Percentiles rank a stretch among this genome's conserved stretches.
These are phyloP conservation scores for Mythimna lalbum DNA, from an alignment of 2,888 invertebrate genomes.

Conservation along the genomic window DNA sequence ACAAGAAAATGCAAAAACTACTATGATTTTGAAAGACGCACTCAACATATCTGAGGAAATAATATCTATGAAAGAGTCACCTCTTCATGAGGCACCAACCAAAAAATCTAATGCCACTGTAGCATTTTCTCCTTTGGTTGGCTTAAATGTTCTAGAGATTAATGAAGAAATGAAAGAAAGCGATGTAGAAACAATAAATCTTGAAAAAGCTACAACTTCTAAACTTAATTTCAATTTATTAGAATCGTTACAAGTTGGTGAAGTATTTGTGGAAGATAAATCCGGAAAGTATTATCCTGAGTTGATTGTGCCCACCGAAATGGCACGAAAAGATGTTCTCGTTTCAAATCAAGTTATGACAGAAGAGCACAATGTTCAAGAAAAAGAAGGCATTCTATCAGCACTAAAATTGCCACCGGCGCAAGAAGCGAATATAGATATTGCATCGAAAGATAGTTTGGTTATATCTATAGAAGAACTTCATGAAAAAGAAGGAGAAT, in stretches of 20 bases:
- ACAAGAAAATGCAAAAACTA: slow-evolving; percentile 89
- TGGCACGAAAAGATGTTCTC: slow-evolving; percentile 92
- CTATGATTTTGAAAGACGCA: slow-evolving; percentile 92
- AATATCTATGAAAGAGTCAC: slow-evolving; percentile 91
- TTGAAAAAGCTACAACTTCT: slow-evolving; percentile 89
- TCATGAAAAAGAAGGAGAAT: slow-evolving; percentile 92
- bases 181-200: slow-evolving; percentile 84
- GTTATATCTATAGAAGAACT: slow-evolving; percentile 88
- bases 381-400: slow-evolving; percentile 92
- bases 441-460: slow-evolving; percentile 92
- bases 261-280: slow-evolving; percentile 93
- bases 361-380: slow-evolving; percentile 92
- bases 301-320: slow-evolving; percentile 94
- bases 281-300: slow-evolving; percentile 95
- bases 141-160: slow-evolving; percentile 92
- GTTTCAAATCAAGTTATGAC: slow-evolving; percentile 92
- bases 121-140: slow-evolving; percentile 91
- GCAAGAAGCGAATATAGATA: slow-evolving; percentile 91
- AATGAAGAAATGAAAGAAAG: slow-evolving; percentile 91
- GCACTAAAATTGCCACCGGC: slow-evolving; percentile 90
- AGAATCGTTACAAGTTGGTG: slow-evolving; percentile 92
- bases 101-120: slow-evolving; percentile 90
- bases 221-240: slow-evolving; percentile 91
- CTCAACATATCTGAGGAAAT: slow-evolving; percentile 92
- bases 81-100: slow-evolving; percentile 86